Percentiles rank a stretch among this genome's conserved stretches.
Evolutionary conservation across 2,113 vertebrate species (phyloP).

Genomic region (Osmerus eperlanus): DNA sequence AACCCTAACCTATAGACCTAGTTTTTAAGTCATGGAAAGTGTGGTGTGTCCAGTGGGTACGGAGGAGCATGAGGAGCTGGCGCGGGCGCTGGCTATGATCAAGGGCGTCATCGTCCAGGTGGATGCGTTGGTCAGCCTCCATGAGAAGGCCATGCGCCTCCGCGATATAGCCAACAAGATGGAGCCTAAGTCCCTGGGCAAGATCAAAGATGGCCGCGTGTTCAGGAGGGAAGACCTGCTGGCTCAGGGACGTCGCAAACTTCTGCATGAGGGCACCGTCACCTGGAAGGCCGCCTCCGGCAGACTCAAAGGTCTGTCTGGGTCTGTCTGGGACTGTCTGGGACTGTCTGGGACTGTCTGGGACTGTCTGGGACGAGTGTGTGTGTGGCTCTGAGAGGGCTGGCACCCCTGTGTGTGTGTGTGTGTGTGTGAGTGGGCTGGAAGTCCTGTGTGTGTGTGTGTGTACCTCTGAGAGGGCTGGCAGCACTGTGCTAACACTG

Average conservation of each 20-base stretch:
- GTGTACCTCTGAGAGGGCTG: background rate
- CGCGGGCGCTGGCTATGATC: conserved; percentile 79
- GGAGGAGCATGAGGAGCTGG: conserved; percentile 81
- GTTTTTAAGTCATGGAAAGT: background rate
- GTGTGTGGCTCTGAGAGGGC: too few relatives aligned
- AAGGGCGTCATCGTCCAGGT: conserved; percentile 84
- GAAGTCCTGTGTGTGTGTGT: background rate
- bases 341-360: too few relatives aligned
- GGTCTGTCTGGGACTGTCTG: too few relatives aligned
- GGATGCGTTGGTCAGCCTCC: conserved; percentile 82
- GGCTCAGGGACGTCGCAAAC: conserved; percentile 63
- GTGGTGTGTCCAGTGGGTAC: conserved; percentile 69
- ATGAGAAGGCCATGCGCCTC: conserved; percentile 82
- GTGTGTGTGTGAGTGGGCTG: background rate
- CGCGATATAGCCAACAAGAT: conserved; percentile 82
- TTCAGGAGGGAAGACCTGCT: conserved; percentile 86
- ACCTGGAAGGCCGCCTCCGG: conserved; percentile 91
- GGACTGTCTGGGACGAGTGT: too few relatives aligned
- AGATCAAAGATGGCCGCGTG: conserved; percentile 82
- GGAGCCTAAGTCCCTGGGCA: conserved; percentile 84
- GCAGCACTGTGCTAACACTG: background rate
- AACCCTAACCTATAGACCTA: too few relatives aligned
- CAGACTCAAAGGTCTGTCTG: conserved; percentile 81
- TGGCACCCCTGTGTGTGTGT: background rate
- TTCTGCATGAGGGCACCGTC: conserved; percentile 82